Conservation (phyloP, 2,888 invertebrate genomes). For the Dryadula phaetusa region DNA sequence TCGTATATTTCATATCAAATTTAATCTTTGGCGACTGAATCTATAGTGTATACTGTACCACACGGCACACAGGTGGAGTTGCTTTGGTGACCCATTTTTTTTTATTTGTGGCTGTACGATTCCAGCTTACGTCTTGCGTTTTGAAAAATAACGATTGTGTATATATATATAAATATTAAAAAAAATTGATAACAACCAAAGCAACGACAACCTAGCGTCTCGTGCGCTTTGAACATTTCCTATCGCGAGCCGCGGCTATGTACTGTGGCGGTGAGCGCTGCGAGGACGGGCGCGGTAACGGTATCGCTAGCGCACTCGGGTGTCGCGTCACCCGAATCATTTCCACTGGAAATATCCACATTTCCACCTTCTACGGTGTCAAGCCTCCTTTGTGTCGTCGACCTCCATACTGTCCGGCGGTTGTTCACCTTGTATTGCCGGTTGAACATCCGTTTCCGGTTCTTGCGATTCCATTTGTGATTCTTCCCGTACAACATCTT, state of each 20-base stretch:
- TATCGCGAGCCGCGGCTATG: slow-evolving; percentile 28
- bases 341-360: slow-evolving; percentile 75
- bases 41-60: too few species aligned
- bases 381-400: slow-evolving; percentile 52
- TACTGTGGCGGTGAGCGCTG: background rate
- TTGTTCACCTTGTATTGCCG: slow-evolving; percentile 36
- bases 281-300: slow-evolving; percentile 1
- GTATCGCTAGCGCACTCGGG: slow-evolving; percentile 34
- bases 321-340: slow-evolving; percentile 77
- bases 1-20: slow-evolving; percentile 81
- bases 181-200: slow-evolving; percentile 11
- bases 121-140: background rate
- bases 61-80: background rate
- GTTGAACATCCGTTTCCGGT: background rate
- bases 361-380: slow-evolving; percentile 65
- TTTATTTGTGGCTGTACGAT: background rate
- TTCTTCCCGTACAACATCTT: slow-evolving; percentile 36
- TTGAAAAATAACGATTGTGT: slow-evolving; percentile 9
- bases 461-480: background rate
- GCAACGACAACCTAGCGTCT: slow-evolving; percentile 7
- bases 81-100: background rate
- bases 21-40: slow-evolving; percentile 79
- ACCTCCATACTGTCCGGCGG: slow-evolving; percentile 20
- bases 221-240: slow-evolving; percentile 19
- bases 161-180: slow-evolving; percentile 5